Percentiles rank a stretch among this genome's conserved stretches.
Conservation (phyloP, 2,888 invertebrate species). For the Venustoraphidia nigricollis region DNA sequence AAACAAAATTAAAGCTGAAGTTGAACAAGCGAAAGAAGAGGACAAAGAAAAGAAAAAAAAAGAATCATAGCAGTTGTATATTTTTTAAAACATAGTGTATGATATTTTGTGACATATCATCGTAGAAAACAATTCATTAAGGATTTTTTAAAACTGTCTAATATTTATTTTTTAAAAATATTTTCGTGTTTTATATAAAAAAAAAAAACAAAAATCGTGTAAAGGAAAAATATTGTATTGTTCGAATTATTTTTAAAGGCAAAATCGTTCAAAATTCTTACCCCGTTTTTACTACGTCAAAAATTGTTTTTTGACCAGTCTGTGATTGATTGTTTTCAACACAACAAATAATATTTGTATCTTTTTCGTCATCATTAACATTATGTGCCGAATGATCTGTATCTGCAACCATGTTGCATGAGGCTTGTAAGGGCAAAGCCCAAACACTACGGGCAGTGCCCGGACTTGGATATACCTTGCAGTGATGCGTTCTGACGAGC, state of each 20-base stretch:
- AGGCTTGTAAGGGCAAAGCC: slow-evolving; percentile 67
- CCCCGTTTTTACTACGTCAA: slow-evolving; percentile 77
- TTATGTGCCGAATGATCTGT: slow-evolving; percentile 34
- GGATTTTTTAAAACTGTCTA: too few species aligned
- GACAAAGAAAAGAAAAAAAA: slow-evolving; percentile 2
- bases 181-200: too few species aligned
- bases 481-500: slow-evolving; percentile 27
- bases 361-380: slow-evolving; percentile 30
- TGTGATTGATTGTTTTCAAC: slow-evolving; percentile 27
- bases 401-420: slow-evolving; percentile 64
- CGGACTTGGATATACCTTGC: slow-evolving; percentile 65
- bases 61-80: background rate
- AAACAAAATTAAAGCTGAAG: background rate
- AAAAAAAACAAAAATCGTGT: too few species aligned
- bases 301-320: slow-evolving; percentile 40
- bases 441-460: slow-evolving; percentile 82
- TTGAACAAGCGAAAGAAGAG: background rate
- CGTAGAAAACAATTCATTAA: too few species aligned
- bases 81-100: background rate
- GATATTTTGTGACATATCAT: background rate
- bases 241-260: background rate
- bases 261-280: slow-evolving; percentile 22
- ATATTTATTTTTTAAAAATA: too few species aligned
- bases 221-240: too few species aligned
- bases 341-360: slow-evolving; percentile 27